Evolutionary conservation across 1,140 invertebrate genomes (phyloP), one percentile per base, ranked within the genome.

Genomic region (Bicyclus anynana): DNA sequence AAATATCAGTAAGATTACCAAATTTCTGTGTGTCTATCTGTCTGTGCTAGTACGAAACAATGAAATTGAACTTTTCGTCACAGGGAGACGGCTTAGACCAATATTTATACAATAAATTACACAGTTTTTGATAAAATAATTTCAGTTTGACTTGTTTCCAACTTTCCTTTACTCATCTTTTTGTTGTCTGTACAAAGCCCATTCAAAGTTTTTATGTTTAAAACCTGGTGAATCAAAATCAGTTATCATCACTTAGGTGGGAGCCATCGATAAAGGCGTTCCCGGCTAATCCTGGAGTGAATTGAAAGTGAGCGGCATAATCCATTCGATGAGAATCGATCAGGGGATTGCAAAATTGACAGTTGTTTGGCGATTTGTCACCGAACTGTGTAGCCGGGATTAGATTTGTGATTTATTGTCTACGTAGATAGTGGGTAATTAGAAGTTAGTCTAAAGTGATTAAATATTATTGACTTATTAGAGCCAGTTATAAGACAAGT

Each of bases 271-370:
- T 57, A 37, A 37, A 50, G 21, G 40, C 29, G 27, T 12, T 18
- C 33, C 55, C 33, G 29, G 62, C 29, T 62, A 72, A 69, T 67
- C 61, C 60, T 38, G 54, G 42, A 59, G 29, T 54, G 58, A 67
- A 65, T 66, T 59, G 60, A 65, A 61, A 63, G 49, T 59, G 54
- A 47, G 58, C 65, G 14, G 62, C 53, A 66, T 62, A 69, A 67
- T 66, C 63, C 58, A 58, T 70, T 65, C 42, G 23, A 49, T 29
- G 49, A 26, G 26, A 64, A 73, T 68, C 61, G 56, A 62, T 68
- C 58, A 51, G 60, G 44, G 52, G 16, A 60, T 49, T 27, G 44
- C 23, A 33, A 48, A 59, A 67, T 56, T 48, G 53, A 56, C 53
- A 53, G 35, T 51, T 69, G 58, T 56, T 67, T 55, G 56, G 35